Conservation (phyloP, 2,797 vertebrate species). For the Tragopan temminckii region DNA sequence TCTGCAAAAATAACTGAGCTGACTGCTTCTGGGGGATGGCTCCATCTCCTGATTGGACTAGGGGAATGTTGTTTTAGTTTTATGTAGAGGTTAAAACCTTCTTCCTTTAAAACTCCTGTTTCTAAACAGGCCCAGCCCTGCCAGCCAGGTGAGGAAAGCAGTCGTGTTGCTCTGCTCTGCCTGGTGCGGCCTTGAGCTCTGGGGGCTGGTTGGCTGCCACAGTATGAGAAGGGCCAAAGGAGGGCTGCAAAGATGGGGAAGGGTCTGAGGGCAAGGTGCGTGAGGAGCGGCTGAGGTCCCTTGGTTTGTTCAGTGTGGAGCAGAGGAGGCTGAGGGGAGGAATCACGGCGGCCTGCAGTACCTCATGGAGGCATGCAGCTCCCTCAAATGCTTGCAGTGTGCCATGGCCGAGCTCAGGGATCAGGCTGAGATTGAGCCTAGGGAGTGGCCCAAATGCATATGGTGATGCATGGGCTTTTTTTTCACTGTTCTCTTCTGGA, state of each 20-base stretch:
- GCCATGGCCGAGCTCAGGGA: too few relatives aligned
- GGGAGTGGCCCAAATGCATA: too few relatives aligned
- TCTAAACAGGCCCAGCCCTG: neutral
- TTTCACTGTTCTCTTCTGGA: accelerated
- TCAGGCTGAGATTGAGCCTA: neutral
- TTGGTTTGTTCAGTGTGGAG: too few relatives aligned
- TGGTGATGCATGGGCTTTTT: accelerated
- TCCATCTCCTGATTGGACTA: neutral
- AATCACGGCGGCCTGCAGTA: too few relatives aligned
- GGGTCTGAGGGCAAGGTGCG: neutral
- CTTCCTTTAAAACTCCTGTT: neutral
- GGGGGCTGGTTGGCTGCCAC: neutral
- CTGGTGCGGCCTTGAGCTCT: neutral
- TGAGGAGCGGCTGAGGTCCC: too few relatives aligned
- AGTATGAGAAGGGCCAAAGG: neutral
- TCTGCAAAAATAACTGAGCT: neutral
- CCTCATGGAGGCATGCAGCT: too few relatives aligned
- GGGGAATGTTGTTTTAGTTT: neutral
- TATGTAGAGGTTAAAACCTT: neutral
- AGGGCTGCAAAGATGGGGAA: neutral
- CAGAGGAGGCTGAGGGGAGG: neutral
- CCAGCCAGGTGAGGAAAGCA: neutral
- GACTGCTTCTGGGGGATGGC: neutral
- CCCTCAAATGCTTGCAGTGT: too few relatives aligned
- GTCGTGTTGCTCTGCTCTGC: neutral